Percentiles rank a stretch among this genome's conserved stretches.
These are phyloP conservation scores for Callipepla californica DNA, from an alignment of 2,113 vertebrate genomes.

Conservation along the genomic window DNA sequence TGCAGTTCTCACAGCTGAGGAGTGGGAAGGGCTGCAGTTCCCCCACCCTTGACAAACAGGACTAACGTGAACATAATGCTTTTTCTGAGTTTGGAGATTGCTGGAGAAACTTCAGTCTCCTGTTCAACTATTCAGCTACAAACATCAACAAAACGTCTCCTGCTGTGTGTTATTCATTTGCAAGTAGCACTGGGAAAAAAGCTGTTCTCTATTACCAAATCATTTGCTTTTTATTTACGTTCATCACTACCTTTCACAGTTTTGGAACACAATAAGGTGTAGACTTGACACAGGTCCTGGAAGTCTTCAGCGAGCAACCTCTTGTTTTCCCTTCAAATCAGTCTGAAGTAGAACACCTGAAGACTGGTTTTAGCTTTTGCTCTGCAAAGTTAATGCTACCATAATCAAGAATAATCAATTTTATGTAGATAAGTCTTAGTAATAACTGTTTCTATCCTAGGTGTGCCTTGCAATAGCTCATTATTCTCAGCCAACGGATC, in stretches of 20 bases:
- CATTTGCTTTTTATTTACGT: neutral
- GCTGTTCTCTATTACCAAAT: neutral
- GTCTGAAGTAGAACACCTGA: neutral
- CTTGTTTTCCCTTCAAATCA: neutral
- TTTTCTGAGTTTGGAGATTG: neutral
- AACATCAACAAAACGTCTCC: neutral
- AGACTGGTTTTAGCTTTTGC: neutral
- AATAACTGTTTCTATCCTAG: conserved; percentile 76
- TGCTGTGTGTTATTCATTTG: neutral
- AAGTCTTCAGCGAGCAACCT: neutral
- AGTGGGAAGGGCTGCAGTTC: neutral
- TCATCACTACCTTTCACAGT: neutral
- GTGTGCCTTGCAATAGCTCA: conserved; percentile 98
- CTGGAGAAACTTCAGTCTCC: neutral
- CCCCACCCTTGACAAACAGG: neutral
- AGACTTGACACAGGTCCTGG: neutral
- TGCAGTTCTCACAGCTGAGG: neutral
- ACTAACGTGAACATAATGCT: neutral
- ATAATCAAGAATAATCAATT: neutral
- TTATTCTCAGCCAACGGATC: conserved; percentile 96
- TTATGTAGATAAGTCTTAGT: neutral
- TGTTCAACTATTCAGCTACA: neutral
- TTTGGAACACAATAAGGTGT: neutral
- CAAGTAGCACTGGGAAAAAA: neutral
- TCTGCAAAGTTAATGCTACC: neutral